A percentile compares a stretch with the other conserved stretches of the same genome.
Evolutionary conservation across 2,888 invertebrate species (phyloP).

Genomic region (Eristalinus sepulchralis): DNA sequence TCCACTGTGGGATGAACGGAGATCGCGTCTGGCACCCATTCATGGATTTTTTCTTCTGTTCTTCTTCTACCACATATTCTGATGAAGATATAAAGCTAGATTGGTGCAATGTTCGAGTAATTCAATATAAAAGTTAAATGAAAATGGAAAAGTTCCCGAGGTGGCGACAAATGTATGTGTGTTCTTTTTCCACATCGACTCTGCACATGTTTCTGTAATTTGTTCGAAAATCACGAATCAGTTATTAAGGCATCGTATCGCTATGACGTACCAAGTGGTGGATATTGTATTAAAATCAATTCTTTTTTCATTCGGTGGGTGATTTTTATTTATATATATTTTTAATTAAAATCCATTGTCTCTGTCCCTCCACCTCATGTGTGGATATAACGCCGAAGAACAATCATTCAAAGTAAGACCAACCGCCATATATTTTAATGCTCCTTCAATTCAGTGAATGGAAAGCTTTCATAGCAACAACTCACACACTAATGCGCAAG

Average conservation of each 20-base stretch:
- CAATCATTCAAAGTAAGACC: background rate
- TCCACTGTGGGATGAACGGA: background rate
- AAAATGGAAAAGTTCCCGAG: background rate
- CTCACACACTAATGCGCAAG: slow-evolving; percentile 4
- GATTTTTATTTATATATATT: background rate
- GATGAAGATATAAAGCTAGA: background rate
- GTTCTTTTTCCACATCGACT: background rate
- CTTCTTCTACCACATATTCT: background rate
- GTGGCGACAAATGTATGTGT: background rate
- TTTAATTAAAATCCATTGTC: background rate
- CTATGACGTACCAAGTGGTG: background rate
- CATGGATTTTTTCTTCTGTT: slow-evolving; percentile 49
- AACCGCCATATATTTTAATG: background rate
- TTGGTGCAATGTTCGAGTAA: background rate
- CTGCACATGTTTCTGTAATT: no score
- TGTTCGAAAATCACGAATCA: no score
- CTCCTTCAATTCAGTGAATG: slow-evolving; percentile 44
- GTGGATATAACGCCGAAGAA: background rate
- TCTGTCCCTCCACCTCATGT: background rate
- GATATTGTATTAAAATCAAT: background rate
- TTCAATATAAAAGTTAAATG: background rate
- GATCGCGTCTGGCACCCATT: slow-evolving; percentile 52
- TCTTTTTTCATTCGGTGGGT: background rate
- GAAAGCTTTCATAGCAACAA: slow-evolving; percentile 40
- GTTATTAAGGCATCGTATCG: background rate